These are phyloP conservation scores for Lycaon pictus DNA, from an alignment of 2,113 vertebrate genomes.

Conservation along the genomic window DNA sequence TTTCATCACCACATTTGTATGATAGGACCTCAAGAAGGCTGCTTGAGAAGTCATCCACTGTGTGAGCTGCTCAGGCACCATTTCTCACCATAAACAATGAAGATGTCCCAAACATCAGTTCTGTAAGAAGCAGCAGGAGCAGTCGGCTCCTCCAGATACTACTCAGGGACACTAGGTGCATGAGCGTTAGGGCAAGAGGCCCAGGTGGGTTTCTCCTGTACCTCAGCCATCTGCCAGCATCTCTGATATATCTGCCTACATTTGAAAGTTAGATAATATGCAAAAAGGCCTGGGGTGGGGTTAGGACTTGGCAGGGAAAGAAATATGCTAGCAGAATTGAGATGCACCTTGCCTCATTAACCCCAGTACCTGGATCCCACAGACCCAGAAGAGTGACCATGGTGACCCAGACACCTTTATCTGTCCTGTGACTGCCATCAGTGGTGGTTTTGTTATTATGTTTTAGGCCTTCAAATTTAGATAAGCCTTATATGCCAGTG, in stretches of 20 bases:
- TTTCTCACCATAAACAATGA: slow-evolving; percentile 89
- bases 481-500: background rate
- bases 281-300: background rate
- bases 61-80: slow-evolving; percentile 85
- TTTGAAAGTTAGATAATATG: background rate
- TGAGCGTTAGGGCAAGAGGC: background rate
- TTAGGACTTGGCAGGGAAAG: background rate
- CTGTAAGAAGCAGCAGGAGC: slow-evolving; percentile 65
- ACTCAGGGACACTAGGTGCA: no score
- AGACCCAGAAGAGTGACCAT: background rate
- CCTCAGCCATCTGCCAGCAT: background rate
- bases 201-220: background rate
- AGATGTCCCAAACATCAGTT: slow-evolving; percentile 76
- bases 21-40: slow-evolving; percentile 88
- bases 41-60: slow-evolving; percentile 89
- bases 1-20: slow-evolving; percentile 76
- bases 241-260: background rate
- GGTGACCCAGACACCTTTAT: background rate
- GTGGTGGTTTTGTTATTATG: background rate
- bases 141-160: background rate
- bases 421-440: background rate
- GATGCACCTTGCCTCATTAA: background rate
- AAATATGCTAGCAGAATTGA: background rate
- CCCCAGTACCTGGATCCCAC: background rate
- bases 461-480: slow-evolving; percentile 20